These are phyloP conservation scores for Stenoptilia bipunctidactyla DNA, from an alignment of 2,888 invertebrate species.

Conservation along the genomic window DNA sequence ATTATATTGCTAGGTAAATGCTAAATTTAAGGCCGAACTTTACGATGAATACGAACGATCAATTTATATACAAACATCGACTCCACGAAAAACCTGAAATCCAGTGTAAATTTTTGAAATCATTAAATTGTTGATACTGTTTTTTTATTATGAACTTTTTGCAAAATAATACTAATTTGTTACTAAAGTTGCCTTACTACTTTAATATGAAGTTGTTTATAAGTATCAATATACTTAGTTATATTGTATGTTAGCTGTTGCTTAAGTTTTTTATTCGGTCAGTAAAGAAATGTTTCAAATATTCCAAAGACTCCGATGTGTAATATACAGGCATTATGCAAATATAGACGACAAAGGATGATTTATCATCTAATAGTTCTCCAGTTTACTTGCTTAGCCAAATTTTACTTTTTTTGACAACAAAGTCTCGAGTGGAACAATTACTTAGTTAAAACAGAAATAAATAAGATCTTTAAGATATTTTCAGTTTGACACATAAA, in stretches of 20 bases:
- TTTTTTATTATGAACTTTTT: background rate
- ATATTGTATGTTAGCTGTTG: conserved; percentile 36
- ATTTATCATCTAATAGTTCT: no score
- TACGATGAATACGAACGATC: conserved; percentile 46
- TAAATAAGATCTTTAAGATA: no score
- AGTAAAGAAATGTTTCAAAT: conserved; percentile 36
- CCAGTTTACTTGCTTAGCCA: no score
- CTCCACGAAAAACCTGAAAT: no score
- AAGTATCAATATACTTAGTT: conserved; percentile 12
- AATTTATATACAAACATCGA: conserved; percentile 6
- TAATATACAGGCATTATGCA: background rate
- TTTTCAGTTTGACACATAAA: no score
- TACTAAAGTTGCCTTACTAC: background rate
- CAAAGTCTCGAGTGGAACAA: no score
- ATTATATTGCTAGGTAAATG: conserved; percentile 50
- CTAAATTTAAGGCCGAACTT: conserved; percentile 41
- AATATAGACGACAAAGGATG: no score
- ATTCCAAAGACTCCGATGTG: conserved; percentile 33
- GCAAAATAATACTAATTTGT: background rate
- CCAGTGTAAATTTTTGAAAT: no score
- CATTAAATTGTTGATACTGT: no score
- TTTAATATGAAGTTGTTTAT: conserved; percentile 4
- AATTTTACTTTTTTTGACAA: no score
- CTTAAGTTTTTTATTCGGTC: conserved; percentile 35
- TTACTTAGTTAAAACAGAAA: no score